Conservation (phyloP, 1,140 invertebrate species). For the Cepaea nemoralis region DNA sequence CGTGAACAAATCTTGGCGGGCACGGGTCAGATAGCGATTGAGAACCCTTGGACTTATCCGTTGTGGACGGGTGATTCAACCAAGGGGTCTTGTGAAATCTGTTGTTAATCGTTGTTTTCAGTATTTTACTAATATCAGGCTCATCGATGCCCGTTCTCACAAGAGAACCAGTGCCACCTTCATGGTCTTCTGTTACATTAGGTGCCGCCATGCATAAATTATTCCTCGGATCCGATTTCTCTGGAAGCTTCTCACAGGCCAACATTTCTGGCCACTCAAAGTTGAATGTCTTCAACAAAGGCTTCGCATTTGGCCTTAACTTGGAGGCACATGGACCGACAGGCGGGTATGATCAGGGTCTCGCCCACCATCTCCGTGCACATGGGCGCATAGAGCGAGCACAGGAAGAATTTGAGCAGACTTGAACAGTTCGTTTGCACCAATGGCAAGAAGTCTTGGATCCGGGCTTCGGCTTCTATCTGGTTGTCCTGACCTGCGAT, state of each 20-base stretch:
- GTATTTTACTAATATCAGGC: conserved; percentile 49
- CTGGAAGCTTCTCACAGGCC: conserved; percentile 70
- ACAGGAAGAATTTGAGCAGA: conserved; percentile 91
- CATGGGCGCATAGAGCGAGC: conserved; percentile 94
- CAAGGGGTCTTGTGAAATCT: neutral
- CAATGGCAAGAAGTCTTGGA: conserved; percentile 72
- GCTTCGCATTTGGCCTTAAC: conserved; percentile 71
- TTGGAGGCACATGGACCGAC: conserved; percentile 71
- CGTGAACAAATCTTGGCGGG: conserved; percentile 64
- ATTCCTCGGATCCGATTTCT: conserved; percentile 70
- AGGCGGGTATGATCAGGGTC: conserved; percentile 71
- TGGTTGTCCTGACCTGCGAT: conserved; percentile 57
- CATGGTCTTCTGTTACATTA: conserved; percentile 63
- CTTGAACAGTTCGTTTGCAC: conserved; percentile 81
- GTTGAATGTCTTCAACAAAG: conserved; percentile 67
- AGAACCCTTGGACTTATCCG: conserved; percentile 9
- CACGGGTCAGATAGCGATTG: conserved; percentile 42
- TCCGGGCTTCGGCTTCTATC: conserved; percentile 65
- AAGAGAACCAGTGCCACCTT: conserved; percentile 75
- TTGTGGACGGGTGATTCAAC: neutral
- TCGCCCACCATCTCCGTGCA: conserved; percentile 76
- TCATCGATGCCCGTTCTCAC: neutral
- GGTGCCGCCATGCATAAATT: conserved; percentile 91
- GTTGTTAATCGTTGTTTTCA: conserved; percentile 38
- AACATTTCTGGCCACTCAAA: conserved; percentile 71